Evolutionary conservation across 2,797 vertebrate species (phyloP).

Genomic region (Gorsachius magnificus): DNA sequence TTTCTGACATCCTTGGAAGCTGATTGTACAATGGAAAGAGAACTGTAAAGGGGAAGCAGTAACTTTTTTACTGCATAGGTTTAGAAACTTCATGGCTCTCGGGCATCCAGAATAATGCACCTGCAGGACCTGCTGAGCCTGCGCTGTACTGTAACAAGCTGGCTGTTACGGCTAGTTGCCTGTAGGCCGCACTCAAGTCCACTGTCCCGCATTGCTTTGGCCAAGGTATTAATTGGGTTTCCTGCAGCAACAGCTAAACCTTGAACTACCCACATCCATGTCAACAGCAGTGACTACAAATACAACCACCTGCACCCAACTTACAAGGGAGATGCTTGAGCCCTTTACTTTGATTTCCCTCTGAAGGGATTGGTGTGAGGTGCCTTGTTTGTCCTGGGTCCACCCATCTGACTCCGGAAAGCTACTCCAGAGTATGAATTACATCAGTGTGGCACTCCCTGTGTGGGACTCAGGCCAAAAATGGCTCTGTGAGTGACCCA

Average conservation of each 20-base stretch:
- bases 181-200: too few relatives aligned
- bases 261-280: background rate
- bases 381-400: background rate
- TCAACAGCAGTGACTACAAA: background rate
- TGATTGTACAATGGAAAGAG: background rate
- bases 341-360: background rate
- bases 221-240: background rate
- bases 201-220: rapidly evolving
- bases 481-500: background rate
- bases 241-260: background rate
- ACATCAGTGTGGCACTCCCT: constrained; percentile 1
- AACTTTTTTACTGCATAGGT: background rate
- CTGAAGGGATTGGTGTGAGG: background rate
- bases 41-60: background rate
- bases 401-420: background rate
- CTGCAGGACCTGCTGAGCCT: background rate
- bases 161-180: background rate
- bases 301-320: background rate
- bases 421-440: background rate
- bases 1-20: background rate
- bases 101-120: too few relatives aligned
- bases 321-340: background rate
- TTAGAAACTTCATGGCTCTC: background rate
- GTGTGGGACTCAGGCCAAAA: background rate
- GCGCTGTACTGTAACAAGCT: too few relatives aligned